These are phyloP conservation scores for Baryphthengus martii DNA, from an alignment of 2,113 vertebrate genomes.

Conservation along the genomic window DNA sequence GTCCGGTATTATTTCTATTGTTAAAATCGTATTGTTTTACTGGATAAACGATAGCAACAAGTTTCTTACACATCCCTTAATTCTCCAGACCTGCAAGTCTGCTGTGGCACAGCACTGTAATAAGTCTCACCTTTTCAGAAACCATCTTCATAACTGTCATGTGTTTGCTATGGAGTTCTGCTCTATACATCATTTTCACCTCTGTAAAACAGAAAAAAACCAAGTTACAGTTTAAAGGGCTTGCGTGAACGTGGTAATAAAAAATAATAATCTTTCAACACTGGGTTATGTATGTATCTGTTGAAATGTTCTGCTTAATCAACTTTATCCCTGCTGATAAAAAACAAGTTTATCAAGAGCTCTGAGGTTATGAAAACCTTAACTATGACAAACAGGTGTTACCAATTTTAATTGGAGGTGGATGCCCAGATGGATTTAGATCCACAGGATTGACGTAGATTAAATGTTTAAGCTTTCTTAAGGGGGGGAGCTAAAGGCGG, in stretches of 20 bases:
- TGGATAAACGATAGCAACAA: background rate
- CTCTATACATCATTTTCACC: background rate
- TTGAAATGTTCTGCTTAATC: background rate
- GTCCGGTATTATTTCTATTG: background rate
- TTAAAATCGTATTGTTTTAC: background rate
- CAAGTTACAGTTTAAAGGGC: background rate
- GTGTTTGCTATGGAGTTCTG: background rate
- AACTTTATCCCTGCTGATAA: background rate
- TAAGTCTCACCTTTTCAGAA: conserved; percentile 9
- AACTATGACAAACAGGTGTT: background rate
- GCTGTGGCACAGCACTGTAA: background rate
- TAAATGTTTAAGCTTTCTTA: background rate
- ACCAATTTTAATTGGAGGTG: background rate
- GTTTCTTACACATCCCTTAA: background rate
- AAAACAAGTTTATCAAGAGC: background rate
- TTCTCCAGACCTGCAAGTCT: background rate
- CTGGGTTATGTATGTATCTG: accelerated
- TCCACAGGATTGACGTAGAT: background rate
- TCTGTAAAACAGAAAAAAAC: conserved; percentile 2
- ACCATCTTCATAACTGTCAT: background rate
- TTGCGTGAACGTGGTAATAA: background rate
- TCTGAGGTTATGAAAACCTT: background rate
- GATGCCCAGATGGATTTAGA: background rate
- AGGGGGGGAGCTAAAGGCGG: background rate
- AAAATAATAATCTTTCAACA: background rate